Conservation (phyloP, 2,888 invertebrate genomes). For the Abscondita cerata region DNA sequence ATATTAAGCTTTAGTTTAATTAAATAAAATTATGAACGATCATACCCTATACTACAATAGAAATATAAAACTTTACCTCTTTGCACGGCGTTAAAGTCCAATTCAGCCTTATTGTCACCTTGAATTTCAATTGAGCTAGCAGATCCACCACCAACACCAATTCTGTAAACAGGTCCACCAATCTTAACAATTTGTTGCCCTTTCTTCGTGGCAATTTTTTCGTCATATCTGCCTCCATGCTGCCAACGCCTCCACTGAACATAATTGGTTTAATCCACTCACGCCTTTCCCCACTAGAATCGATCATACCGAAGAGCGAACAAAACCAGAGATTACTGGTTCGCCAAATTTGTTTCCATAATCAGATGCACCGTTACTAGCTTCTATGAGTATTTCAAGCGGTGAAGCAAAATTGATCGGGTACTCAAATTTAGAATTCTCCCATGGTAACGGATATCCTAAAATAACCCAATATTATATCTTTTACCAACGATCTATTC, state of each 20-base stretch:
- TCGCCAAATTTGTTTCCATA: conserved; percentile 99
- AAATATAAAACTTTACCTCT: conserved; percentile 65
- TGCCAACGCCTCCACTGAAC: conserved; percentile 97
- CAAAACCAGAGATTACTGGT: conserved; percentile 90
- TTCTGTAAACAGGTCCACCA: conserved; percentile 96
- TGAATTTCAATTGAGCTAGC: conserved; percentile 96
- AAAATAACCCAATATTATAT: no score
- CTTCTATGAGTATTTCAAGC: conserved; percentile 89
- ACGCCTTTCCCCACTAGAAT: conserved; percentile 67
- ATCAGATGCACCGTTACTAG: conserved; percentile 97
- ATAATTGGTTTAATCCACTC: conserved; percentile 99
- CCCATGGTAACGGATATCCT: conserved; percentile 90
- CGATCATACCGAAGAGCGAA: conserved; percentile 82
- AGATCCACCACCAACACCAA: conserved; percentile 98
- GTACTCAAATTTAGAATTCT: conserved; percentile 75
- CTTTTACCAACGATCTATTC: neutral
- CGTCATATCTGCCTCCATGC: conserved; percentile 83
- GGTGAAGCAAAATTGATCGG: conserved; percentile 91
- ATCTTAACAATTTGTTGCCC: conserved; percentile 94
- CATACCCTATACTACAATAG: no score
- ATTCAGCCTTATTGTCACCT: conserved; percentile 82
- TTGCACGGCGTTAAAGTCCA: conserved; percentile 98
- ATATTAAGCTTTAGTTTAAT: no score
- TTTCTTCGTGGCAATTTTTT: conserved; percentile 76
- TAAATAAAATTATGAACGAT: no score